A percentile compares a stretch with the other conserved stretches of the same genome.
Evolutionary conservation across 2,113 vertebrate species (phyloP).

Genomic region (Psammodynastes pulverulentus): DNA sequence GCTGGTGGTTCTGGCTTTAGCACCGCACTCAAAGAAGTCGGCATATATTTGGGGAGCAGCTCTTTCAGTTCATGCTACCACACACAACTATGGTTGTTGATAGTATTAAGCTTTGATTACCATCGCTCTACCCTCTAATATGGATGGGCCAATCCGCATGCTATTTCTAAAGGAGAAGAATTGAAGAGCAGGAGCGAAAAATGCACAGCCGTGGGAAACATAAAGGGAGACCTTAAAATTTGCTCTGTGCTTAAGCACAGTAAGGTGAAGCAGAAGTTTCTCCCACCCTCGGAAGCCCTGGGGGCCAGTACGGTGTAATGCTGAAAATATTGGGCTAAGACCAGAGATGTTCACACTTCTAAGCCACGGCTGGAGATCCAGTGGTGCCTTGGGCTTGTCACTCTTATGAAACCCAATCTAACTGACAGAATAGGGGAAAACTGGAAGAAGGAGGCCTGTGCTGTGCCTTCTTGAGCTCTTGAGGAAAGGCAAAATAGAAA

Average conservation of each 20-base stretch:
- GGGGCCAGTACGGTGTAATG: background rate
- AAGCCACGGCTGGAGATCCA: background rate
- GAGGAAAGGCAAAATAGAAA: background rate
- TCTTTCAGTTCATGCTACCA: background rate
- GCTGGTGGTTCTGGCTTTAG: background rate
- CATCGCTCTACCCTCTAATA: background rate
- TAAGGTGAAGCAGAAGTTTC: background rate
- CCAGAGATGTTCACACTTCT: background rate
- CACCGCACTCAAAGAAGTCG: background rate
- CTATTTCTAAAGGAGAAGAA: background rate
- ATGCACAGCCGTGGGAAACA: background rate
- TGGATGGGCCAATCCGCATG: background rate
- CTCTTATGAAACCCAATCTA: background rate
- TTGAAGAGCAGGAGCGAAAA: too few relatives aligned
- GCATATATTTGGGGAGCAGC: background rate
- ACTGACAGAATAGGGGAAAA: background rate
- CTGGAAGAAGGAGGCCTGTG: background rate
- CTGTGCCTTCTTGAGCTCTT: background rate
- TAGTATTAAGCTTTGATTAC: background rate
- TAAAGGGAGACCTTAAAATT: background rate
- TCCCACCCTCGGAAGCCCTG: background rate
- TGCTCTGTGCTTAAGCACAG: background rate
- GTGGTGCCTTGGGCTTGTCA: background rate
- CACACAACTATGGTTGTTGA: background rate
- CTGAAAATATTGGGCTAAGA: background rate